These are phyloP conservation scores for Acanthoscelides obtectus DNA, from an alignment of 2,888 invertebrate genomes.

Conservation along the genomic window DNA sequence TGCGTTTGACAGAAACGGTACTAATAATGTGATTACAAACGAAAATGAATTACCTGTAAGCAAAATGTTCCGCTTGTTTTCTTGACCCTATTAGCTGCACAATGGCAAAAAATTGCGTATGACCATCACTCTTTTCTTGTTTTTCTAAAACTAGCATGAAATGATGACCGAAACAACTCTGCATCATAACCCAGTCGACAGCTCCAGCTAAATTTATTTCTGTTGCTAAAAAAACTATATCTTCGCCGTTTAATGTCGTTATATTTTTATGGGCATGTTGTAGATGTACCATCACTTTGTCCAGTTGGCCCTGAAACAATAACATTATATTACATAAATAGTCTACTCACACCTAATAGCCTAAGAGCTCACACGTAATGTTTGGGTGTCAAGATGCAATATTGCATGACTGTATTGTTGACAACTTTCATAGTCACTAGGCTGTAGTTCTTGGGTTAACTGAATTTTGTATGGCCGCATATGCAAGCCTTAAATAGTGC, in stretches of 20 bases:
- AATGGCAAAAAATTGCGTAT: conserved; percentile 95
- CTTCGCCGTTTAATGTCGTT: conserved; percentile 96
- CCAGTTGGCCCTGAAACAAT: conserved; percentile 68
- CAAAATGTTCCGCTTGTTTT: conserved; percentile 98
- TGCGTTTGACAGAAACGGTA: too few relatives aligned
- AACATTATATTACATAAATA: not conserved
- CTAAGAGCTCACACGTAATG: too few relatives aligned
- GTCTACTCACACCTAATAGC: too few relatives aligned
- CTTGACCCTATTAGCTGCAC: conserved; percentile 98
- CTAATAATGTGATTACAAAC: too few relatives aligned
- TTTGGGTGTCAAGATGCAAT: too few relatives aligned
- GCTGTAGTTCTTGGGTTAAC: too few relatives aligned
- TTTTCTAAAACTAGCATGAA: conserved; percentile 99
- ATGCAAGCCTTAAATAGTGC: too few relatives aligned
- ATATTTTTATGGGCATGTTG: conserved; percentile 97
- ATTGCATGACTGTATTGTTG: too few relatives aligned
- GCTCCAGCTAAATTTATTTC: conserved; percentile 99
- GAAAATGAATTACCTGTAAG: conserved; percentile 68
- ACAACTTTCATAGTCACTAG: too few relatives aligned
- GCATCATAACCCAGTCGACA: conserved; percentile 99
- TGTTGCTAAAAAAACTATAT: conserved; percentile 98
- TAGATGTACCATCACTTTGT: conserved; percentile 98
- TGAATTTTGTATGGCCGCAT: too few relatives aligned
- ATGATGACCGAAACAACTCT: conserved; percentile 98
- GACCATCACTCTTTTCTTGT: conserved; percentile 95